These are phyloP conservation scores for Caradrina kadenii DNA, from an alignment of 2,888 invertebrate species.

Conservation along the genomic window DNA sequence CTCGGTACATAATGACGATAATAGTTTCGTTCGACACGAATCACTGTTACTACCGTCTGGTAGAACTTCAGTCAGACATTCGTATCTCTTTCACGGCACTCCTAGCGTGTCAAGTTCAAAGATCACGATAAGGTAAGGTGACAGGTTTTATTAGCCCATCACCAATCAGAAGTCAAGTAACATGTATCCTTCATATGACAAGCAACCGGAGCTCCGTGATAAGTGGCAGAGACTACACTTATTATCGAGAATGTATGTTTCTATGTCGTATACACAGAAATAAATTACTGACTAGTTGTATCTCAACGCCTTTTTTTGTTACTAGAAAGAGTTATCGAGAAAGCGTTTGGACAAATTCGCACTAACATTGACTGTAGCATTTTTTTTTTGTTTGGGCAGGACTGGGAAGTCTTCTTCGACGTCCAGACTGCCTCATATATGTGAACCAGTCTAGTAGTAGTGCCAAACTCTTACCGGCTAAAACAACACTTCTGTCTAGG, in stretches of 20 bases:
- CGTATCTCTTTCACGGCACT: constrained; percentile 40
- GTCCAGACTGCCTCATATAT: too few species aligned
- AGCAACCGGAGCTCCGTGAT: constrained; percentile 29
- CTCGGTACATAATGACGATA: background rate
- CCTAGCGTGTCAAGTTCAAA: constrained; percentile 55
- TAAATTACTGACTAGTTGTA: constrained; percentile 26
- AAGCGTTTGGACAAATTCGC: constrained; percentile 13
- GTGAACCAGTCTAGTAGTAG: too few species aligned
- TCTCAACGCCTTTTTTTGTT: constrained; percentile 12
- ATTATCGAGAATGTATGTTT: constrained; percentile 27
- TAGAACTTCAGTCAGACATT: constrained; percentile 14
- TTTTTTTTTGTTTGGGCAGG: background rate
- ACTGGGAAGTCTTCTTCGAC: too few species aligned
- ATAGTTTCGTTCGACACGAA: constrained; percentile 8
- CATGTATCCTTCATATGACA: constrained; percentile 27
- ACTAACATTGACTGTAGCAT: background rate
- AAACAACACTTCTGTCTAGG: too few species aligned
- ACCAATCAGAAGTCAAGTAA: constrained; percentile 36
- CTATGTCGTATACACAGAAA: constrained; percentile 24
- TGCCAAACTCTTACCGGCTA: too few species aligned
- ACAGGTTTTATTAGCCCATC: constrained; percentile 50
- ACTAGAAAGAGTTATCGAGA: constrained; percentile 18
- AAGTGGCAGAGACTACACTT: constrained; percentile 34
- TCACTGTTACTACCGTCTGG: constrained; percentile 15
- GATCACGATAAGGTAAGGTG: constrained; percentile 54